A percentile compares a stretch with the other conserved stretches of the same genome.
Evolutionary conservation across 2,113 vertebrate species (phyloP).

Genomic region (Alaudala cheleensis): DNA sequence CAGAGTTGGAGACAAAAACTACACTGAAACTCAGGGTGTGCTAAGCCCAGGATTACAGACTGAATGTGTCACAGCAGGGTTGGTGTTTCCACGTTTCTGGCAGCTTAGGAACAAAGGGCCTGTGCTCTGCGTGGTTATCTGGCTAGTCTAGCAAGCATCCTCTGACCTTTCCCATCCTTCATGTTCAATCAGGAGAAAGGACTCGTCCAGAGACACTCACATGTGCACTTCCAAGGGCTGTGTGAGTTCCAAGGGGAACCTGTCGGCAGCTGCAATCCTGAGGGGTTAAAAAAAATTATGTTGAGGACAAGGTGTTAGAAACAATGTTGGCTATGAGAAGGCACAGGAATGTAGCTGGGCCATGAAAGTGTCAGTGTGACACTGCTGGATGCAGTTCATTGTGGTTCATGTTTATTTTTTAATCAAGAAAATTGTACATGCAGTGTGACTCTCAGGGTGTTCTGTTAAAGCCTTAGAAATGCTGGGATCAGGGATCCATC

Average conservation of each 20-base stretch:
- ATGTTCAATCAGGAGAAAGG: background rate
- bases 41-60: background rate
- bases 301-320: background rate
- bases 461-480: background rate
- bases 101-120: background rate
- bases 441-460: background rate
- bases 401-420: background rate
- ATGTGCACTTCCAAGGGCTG: background rate
- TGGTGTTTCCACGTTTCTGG: background rate
- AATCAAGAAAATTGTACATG: background rate
- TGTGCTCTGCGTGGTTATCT: background rate
- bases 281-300: background rate
- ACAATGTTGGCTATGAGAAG: background rate
- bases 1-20: background rate
- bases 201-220: rapidly evolving
- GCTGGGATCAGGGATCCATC: background rate
- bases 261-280: background rate
- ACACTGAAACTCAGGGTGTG: background rate
- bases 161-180: background rate
- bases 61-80: background rate
- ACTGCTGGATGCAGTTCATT: background rate
- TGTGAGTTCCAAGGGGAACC: background rate
- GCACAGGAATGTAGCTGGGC: background rate
- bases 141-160: background rate
- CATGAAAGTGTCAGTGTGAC: background rate